These are phyloP conservation scores for Meganola albula DNA, from an alignment of 2,888 invertebrate genomes.

Conservation along the genomic window DNA sequence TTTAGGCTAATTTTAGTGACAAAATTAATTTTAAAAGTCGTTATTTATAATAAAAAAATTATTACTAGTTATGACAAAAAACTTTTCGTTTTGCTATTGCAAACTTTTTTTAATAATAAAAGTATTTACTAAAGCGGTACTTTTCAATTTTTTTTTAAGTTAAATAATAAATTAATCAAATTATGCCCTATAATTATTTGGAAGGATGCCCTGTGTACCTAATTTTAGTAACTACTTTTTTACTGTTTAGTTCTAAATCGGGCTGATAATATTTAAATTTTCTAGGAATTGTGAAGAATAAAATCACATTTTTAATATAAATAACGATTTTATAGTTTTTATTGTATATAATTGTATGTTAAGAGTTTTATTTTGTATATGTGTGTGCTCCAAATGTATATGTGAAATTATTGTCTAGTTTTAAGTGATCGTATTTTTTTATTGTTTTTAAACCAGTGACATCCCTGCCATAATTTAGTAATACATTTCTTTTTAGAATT, in stretches of 20 bases:
- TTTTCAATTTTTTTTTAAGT: too few species aligned
- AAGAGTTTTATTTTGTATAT: slow-evolving; percentile 60
- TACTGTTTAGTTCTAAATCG: too few species aligned
- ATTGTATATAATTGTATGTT: slow-evolving; percentile 32
- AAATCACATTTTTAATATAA: slow-evolving; percentile 24
- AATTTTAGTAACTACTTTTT: not conserved
- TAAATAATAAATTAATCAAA: too few species aligned
- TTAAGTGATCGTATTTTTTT: slow-evolving; percentile 34
- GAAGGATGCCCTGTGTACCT: too few species aligned
- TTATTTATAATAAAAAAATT: slow-evolving; percentile 29
- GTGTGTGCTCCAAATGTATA: slow-evolving; percentile 68
- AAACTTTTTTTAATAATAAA: not conserved
- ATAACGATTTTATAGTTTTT: slow-evolving; percentile 24
- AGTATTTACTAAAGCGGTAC: too few species aligned
- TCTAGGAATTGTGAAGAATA: not conserved
- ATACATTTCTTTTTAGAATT: too few species aligned
- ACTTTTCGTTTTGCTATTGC: slow-evolving; percentile 18
- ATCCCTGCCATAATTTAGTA: slow-evolving; percentile 28
- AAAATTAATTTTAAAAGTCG: slow-evolving; percentile 41
- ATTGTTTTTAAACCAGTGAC: slow-evolving; percentile 25
- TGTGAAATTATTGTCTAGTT: slow-evolving; percentile 57
- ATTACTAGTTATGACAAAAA: slow-evolving; percentile 13
- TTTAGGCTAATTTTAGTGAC: slow-evolving; percentile 58
- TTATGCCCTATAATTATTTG: too few species aligned
- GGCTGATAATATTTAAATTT: not conserved